Conservation (phyloP, 2,113 vertebrate genomes). For the Aspiorhynchus laticeps region DNA sequence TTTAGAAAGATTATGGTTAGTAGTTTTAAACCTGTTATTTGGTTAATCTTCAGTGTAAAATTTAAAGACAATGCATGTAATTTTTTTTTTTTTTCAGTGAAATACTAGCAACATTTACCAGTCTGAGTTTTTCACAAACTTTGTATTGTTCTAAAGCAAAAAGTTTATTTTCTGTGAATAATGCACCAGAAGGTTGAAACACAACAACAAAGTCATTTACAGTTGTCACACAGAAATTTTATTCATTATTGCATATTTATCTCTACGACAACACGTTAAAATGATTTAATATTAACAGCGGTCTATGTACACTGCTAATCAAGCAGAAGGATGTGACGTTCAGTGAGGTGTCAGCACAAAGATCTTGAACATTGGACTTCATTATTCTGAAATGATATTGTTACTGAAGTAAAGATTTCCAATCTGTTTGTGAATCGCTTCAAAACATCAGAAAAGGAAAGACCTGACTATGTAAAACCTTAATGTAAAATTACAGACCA, state of each 20-base stretch:
- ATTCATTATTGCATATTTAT: conserved; percentile 27
- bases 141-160: background rate
- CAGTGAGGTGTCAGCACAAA: background rate
- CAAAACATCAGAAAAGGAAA: background rate
- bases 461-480: background rate
- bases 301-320: conserved; percentile 55
- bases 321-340: conserved; percentile 12
- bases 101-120: background rate
- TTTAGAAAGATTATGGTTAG: background rate
- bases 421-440: background rate
- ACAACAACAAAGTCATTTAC: background rate
- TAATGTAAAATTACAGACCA: background rate
- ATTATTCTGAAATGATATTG: background rate
- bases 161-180: background rate
- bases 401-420: background rate
- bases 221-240: background rate
- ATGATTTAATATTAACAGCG: conserved; percentile 36
- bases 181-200: background rate
- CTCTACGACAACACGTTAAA: conserved; percentile 37
- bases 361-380: background rate
- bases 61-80: background rate
- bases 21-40: background rate
- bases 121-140: background rate
- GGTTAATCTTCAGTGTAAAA: too few species aligned
- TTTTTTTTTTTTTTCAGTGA: background rate